Evolutionary conservation across 2,113 vertebrate species (phyloP), one percentile per base, ranked within the genome.

Genomic region (Thinocorus orbignyianus): DNA sequence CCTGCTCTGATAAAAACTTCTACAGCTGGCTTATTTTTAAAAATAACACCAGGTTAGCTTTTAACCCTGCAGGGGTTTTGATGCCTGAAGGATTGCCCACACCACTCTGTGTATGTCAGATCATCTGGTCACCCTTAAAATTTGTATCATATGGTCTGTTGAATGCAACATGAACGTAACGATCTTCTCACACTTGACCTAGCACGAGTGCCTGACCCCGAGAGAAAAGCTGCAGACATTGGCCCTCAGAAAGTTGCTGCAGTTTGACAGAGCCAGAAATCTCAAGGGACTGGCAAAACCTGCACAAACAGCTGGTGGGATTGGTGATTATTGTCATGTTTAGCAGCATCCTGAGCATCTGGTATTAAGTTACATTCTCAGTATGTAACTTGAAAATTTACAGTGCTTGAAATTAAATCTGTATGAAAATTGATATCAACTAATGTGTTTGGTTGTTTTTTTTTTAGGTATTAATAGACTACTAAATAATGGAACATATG

Each of bases 401-500:
- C 15, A 25, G 11, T 60, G 11, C 28, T 79, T 88, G 13, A 72
- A 84, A 64, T 39, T 16, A 58, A 65, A 25, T 18, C 6, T 35
- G 9, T 41, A 7, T 70, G 13, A 81, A 91, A 52, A n/a, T 9
- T 42, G 2, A 5, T 88, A 28, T 23, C 5, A 5, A 35, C 10
- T 80, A 42, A 42, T 71, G 19, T 2, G 33, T 2, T 90, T 93
- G n/a, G n/a, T 76, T 93, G 72, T 90, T 65, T 87, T 97, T 60
- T 95, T 91, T 91, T 70, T 90, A 99, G 99, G 99, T 96, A 99
- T 99, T 93, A 99, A 98, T 94, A 99, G 99, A 44, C 97, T 99
- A 90, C 97, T 99, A 94, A 99, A 97, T 94, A 99, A 99, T 95
- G 98, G 98, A 83, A 99, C 99, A 2, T 99, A 99, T 31, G 99